Conservation (phyloP, 2,797 vertebrate genomes). For the Geotrypetes seraphini region DNA sequence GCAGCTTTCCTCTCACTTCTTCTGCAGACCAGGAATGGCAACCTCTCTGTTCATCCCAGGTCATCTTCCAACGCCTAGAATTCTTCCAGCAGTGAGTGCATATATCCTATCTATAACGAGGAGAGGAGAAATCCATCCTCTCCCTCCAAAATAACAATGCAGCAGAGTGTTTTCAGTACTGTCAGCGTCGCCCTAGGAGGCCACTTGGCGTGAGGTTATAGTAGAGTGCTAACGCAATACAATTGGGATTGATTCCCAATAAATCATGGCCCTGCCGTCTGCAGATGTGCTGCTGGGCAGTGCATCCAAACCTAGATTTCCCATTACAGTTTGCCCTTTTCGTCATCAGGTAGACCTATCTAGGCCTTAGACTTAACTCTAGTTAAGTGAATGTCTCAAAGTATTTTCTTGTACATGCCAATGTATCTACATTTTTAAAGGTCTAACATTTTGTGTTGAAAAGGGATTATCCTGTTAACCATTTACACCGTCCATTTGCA, state of each 20-base stretch:
- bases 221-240: slow-evolving; percentile 35
- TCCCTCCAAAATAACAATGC: not conserved
- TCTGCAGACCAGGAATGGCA: too few relatives aligned
- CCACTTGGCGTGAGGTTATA: not conserved
- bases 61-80: too few relatives aligned
- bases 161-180: not conserved
- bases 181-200: slow-evolving; percentile 4
- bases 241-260: slow-evolving; percentile 49
- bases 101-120: too few relatives aligned
- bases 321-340: slow-evolving; percentile 20
- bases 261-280: slow-evolving; percentile 28
- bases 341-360: slow-evolving; percentile 5
- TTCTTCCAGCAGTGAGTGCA: too few relatives aligned
- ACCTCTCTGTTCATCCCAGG: too few relatives aligned
- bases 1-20: too few relatives aligned
- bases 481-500: slow-evolving; percentile 66
- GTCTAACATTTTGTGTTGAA: slow-evolving; percentile 18
- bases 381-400: slow-evolving; percentile 7
- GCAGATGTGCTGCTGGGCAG: slow-evolving; percentile 58
- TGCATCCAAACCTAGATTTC: slow-evolving; percentile 33
- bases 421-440: slow-evolving; percentile 13
- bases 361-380: slow-evolving; percentile 28
- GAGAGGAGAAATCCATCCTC: too few relatives aligned
- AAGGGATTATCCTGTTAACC: slow-evolving; percentile 49
- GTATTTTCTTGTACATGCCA: slow-evolving; percentile 32